Conservation (phyloP, 2,797 vertebrate genomes). For the Megaceryle alcyon region DNA sequence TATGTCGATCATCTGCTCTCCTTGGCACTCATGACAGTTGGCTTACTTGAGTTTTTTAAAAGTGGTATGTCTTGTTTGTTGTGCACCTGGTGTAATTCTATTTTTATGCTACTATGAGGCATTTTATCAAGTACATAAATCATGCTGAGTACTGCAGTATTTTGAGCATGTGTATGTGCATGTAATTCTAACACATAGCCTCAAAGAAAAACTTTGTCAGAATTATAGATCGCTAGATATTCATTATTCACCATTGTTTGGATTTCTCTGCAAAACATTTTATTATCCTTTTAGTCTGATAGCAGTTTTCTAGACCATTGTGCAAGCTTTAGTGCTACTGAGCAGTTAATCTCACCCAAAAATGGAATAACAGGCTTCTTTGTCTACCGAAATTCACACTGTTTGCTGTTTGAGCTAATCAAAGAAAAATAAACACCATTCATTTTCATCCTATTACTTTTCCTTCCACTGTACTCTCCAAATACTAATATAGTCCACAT, state of each 20-base stretch:
- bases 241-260: slow-evolving; percentile 41
- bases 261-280: slow-evolving; percentile 39
- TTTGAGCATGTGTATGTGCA: background rate
- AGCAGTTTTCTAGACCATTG: slow-evolving; percentile 19
- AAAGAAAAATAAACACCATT: slow-evolving; percentile 37
- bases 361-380: slow-evolving; percentile 6
- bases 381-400: slow-evolving; percentile 16
- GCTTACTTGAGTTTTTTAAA: slow-evolving; percentile 20
- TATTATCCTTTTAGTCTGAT: slow-evolving; percentile 43
- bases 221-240: background rate
- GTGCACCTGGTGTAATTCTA: slow-evolving; percentile 45
- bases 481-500: background rate
- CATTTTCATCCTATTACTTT: background rate
- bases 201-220: slow-evolving; percentile 38
- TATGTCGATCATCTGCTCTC: slow-evolving; percentile 51
- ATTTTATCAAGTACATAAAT: slow-evolving; percentile 51
- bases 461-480: background rate
- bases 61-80: slow-evolving; percentile 19
- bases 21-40: slow-evolving; percentile 31
- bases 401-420: background rate
- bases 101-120: slow-evolving; percentile 38
- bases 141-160: slow-evolving; percentile 27
- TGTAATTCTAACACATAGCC: slow-evolving; percentile 26
- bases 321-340: slow-evolving; percentile 8
- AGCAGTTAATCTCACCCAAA: slow-evolving; percentile 18